Conservation (phyloP, 1,140 invertebrate genomes). For the Sitobion miscanthi region DNA sequence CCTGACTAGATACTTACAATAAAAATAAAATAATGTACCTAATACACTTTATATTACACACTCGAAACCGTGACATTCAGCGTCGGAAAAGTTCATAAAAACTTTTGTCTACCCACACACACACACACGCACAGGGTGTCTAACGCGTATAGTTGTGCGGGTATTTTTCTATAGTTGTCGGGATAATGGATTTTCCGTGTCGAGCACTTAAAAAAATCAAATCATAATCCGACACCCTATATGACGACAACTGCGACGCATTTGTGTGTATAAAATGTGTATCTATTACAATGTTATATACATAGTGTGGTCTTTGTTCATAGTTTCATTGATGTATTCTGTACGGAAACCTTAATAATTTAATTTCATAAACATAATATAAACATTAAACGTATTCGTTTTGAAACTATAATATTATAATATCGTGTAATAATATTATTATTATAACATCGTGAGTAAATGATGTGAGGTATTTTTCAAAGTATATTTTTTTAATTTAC, state of each 20-base stretch:
- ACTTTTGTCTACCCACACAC: neutral
- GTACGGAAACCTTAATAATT: neutral
- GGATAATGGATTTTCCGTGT: constrained; percentile 36
- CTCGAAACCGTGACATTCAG: neutral
- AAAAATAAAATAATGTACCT: neutral
- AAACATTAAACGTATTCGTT: neutral
- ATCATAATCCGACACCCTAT: constrained; percentile 24
- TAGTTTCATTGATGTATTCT: neutral
- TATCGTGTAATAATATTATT: too few relatives aligned
- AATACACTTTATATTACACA: too few relatives aligned
- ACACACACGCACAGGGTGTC: neutral
- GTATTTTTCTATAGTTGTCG: neutral
- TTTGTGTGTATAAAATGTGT: neutral
- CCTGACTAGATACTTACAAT: constrained; percentile 19
- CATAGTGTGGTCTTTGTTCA: neutral
- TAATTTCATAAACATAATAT: neutral
- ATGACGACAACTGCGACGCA: neutral
- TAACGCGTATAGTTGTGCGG: neutral
- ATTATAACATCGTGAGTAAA: too few relatives aligned
- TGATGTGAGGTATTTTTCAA: too few relatives aligned
- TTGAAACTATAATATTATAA: too few relatives aligned
- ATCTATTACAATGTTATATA: neutral
- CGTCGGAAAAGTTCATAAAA: constrained; percentile 27
- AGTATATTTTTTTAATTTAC: neutral
- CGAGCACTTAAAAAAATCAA: neutral